Conservation (phyloP, 2,113 vertebrate genomes). For the Mus pahari region DNA sequence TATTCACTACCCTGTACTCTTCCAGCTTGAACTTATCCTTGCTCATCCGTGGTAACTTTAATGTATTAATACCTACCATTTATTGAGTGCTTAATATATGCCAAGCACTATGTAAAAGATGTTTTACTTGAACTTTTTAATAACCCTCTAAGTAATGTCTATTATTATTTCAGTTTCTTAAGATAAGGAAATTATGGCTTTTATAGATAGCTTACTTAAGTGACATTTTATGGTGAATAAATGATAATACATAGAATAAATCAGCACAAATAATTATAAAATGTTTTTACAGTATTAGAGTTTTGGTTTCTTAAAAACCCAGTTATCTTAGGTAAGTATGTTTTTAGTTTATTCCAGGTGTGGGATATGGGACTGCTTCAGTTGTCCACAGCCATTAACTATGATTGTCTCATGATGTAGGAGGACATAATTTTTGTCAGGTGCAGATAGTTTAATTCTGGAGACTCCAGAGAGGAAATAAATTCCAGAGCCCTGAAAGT, state of each 20-base stretch:
- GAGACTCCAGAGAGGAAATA: too few relatives aligned
- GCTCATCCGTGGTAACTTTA: background rate
- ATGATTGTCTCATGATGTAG: too few relatives aligned
- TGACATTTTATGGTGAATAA: background rate
- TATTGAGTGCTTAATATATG: conserved; percentile 25
- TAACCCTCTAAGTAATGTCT: background rate
- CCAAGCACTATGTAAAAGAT: background rate
- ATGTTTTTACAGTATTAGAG: background rate
- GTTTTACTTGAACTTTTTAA: conserved; percentile 14
- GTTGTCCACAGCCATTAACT: too few relatives aligned
- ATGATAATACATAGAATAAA: background rate
- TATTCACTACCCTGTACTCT: background rate
- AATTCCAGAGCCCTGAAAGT: too few relatives aligned
- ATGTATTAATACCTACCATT: background rate
- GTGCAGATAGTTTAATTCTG: too few relatives aligned
- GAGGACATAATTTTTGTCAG: too few relatives aligned
- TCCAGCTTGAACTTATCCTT: conserved; percentile 36
- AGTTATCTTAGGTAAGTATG: too few relatives aligned
- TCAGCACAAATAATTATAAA: conserved; percentile 8
- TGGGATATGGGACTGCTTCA: too few relatives aligned
- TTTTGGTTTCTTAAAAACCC: too few relatives aligned
- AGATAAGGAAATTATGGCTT: background rate
- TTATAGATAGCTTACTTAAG: background rate
- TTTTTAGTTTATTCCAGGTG: too few relatives aligned
- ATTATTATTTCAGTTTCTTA: background rate